These are phyloP conservation scores for Eumaeus atala DNA, from an alignment of 1,140 invertebrate genomes.

Conservation along the genomic window DNA sequence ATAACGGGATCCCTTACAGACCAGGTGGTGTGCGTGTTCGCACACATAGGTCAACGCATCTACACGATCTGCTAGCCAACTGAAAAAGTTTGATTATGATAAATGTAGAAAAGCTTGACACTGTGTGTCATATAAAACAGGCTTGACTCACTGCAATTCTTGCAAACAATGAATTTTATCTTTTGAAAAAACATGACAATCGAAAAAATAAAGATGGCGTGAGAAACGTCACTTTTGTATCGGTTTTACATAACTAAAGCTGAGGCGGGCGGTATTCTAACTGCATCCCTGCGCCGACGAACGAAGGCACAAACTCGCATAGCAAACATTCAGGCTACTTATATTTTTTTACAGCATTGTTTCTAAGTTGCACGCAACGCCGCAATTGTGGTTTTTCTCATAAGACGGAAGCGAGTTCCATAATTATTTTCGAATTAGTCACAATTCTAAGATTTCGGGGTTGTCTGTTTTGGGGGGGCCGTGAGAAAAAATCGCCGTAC, in stretches of 20 bases:
- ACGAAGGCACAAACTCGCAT: constrained; percentile 17
- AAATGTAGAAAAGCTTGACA: not conserved
- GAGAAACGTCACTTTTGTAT: constrained; percentile 31
- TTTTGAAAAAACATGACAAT: constrained; percentile 16
- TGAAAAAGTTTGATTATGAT: too few species aligned
- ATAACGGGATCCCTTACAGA: too few species aligned
- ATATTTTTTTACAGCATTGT: constrained; percentile 42
- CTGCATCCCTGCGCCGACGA: constrained; percentile 10
- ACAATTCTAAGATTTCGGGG: constrained; percentile 49
- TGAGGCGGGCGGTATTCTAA: not conserved
- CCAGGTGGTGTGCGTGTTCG: too few species aligned
- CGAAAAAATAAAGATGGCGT: constrained; percentile 27
- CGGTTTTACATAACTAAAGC: constrained; percentile 26
- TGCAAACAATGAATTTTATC: constrained; percentile 20
- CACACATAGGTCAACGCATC: too few species aligned
- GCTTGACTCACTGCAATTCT: constrained; percentile 1
- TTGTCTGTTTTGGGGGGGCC: constrained; percentile 31
- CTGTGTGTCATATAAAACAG: not conserved
- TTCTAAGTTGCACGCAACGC: constrained; percentile 47
- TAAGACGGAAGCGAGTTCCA: constrained; percentile 44
- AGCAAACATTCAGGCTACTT: constrained; percentile 18
- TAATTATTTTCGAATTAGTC: constrained; percentile 65
- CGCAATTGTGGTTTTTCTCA: constrained; percentile 55
- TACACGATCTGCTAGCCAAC: too few species aligned
- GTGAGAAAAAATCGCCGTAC: constrained; percentile 37